phyloP scores from a whole-genome alignment of 2,888 invertebrate species.

The Lasioglossum zephyrum region DNA sequence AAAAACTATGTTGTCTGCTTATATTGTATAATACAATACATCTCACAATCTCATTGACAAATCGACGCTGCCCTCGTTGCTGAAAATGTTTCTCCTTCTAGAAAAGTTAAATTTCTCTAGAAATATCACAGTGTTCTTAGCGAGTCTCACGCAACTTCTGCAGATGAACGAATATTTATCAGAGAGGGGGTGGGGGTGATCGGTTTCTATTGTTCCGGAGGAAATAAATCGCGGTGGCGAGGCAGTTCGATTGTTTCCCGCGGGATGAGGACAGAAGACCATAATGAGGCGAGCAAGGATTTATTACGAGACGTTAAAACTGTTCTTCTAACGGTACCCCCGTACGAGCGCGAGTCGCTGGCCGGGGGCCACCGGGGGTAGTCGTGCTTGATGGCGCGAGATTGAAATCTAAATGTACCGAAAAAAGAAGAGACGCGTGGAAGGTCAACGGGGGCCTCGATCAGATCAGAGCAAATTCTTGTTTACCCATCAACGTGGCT shows the following conservation, averaged over 20 bases:
- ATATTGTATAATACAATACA: no score
- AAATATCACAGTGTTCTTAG: not conserved
- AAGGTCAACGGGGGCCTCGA: not conserved
- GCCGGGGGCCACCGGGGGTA: conserved; percentile 7
- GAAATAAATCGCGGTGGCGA: conserved; percentile 20
- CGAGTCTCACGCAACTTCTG: not conserved
- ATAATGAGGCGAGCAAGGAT: conserved; percentile 32
- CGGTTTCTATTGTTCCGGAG: not conserved
- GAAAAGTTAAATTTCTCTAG: not conserved
- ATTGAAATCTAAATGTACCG: conserved; percentile 37
- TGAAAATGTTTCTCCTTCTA: not conserved
- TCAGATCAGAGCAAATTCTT: not conserved
- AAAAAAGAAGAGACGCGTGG: not conserved
- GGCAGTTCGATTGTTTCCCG: conserved; percentile 32
- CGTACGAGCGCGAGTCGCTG: not conserved
- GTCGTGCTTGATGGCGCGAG: conserved; percentile 26
- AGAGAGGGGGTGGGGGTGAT: not conserved
- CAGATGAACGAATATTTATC: not conserved
- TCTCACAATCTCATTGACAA: conserved; percentile 20
- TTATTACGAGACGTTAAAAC: conserved; percentile 49
- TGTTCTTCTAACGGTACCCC: conserved; percentile 46
- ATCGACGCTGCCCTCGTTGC: conserved; percentile 5
- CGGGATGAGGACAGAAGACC: not conserved
- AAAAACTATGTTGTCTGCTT: no score
- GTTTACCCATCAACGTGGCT: not conserved